Evolutionary conservation across 1,140 invertebrate species (phyloP), one percentile per base, ranked within the genome.

Genomic region (Dufourea novaeangliae): DNA sequence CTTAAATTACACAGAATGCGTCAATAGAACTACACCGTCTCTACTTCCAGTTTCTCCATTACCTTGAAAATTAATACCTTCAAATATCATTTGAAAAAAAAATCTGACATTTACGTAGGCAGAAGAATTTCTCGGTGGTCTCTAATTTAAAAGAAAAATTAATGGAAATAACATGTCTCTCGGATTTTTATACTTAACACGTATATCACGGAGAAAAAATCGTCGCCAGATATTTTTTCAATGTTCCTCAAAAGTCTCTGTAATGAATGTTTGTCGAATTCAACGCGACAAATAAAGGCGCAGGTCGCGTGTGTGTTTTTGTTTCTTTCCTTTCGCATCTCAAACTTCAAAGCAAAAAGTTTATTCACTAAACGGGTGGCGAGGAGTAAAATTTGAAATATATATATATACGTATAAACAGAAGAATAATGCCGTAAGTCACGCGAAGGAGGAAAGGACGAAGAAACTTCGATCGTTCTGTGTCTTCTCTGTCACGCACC

Each of bases 191-290:
- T 0, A n/a, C 20, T 50, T 1, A 7, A n/a, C n/a, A n/a, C 20
- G 46, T 7, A n/a, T 5, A n/a, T 50, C 20, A 0, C 5, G 34
- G 8, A 37, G 34, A 37, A 37, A 37, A 37, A 8, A 37, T 37
- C 8, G 3, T 5, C 34, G 34, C 34, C 3, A 37, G 8, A 3
- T 8, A 37, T 37, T 37, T 37, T 37, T 37, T 37, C 34, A 5
- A 8, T 8, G 8, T 8, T 3, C 34, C 34, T 37, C 34, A 8
- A 8, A 37, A 85, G 80, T 84, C 77, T 85, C 79, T 82, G 74
- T 72, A 74, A 64, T 82, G 66, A 50, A 44, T 63, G 59, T 73
- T 37, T 57, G 20, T n/a, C 37, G 39, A 41, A 0, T 25, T 44
- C 10, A 20, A 50, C 64, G 27, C 34, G 39, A 59, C 17, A 17